A percentile compares a stretch with the other conserved stretches of the same genome.
Conservation (phyloP, 1,140 invertebrate genomes). For the Oryzaephilus surinamensis region DNA sequence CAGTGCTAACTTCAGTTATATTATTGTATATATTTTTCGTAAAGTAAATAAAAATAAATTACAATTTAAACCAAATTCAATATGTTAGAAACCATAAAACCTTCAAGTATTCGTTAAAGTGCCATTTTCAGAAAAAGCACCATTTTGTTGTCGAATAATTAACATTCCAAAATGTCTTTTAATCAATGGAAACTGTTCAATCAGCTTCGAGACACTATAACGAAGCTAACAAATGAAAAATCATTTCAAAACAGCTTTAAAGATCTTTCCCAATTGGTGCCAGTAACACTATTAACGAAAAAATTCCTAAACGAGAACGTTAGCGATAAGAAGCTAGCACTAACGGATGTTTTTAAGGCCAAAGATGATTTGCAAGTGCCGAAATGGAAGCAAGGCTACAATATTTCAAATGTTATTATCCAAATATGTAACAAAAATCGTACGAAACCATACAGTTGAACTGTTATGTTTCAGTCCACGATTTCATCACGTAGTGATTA, state of each 20-base stretch:
- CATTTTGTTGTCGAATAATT: no score
- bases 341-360: no score
- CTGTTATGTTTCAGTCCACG: slow-evolving; percentile 39
- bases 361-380: no score
- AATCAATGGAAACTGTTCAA: slow-evolving; percentile 6
- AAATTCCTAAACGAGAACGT: slow-evolving; percentile 4
- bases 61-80: no score
- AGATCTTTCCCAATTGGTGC: slow-evolving; percentile 1
- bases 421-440: slow-evolving; percentile 8
- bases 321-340: slow-evolving; percentile 5
- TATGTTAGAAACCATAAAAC: no score
- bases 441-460: slow-evolving; percentile 8
- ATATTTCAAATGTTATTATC: not conserved
- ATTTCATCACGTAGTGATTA: slow-evolving; percentile 57
- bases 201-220: slow-evolving; percentile 1
- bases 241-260: slow-evolving; percentile 1
- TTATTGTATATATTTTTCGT: no score
- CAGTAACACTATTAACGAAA: not conserved
- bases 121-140: no score
- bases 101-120: no score
- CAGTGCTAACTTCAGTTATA: no score
- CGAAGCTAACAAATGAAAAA: slow-evolving; percentile 4
- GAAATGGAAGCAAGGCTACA: no score
- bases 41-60: no score
- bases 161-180: slow-evolving; percentile 3